A percentile compares a stretch with the other conserved stretches of the same genome.
phyloP scores from a whole-genome alignment of 2,113 vertebrate genomes.

The Paramormyrops kingsleyae region DNA sequence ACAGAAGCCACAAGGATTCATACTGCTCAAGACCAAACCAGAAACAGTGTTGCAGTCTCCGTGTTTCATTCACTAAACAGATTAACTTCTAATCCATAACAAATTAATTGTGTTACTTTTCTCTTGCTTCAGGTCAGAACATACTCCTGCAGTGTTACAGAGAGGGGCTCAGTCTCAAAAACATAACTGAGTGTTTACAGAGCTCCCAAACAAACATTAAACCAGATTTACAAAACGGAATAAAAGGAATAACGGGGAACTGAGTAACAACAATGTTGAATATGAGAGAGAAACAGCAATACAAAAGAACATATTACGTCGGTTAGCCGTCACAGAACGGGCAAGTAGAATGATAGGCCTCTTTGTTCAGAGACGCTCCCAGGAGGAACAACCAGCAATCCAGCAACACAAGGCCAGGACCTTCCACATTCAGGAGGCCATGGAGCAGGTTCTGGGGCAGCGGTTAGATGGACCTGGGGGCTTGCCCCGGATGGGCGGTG shows the following conservation, averaged over 20 bases:
- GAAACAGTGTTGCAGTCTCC: background rate
- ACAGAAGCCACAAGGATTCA: background rate
- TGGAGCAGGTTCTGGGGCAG: conserved; percentile 51
- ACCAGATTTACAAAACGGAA: background rate
- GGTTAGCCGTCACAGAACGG: background rate
- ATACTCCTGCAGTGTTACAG: background rate
- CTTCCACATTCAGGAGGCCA: conserved; percentile 40
- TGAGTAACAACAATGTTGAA: background rate
- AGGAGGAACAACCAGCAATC: background rate
- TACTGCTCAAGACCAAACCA: background rate
- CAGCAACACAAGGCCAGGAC: background rate
- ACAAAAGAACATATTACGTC: background rate
- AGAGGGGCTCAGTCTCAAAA: background rate
- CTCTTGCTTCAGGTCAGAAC: background rate
- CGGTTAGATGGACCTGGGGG: background rate
- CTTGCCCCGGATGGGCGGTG: conserved; percentile 54
- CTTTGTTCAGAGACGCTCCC: background rate
- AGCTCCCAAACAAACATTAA: background rate
- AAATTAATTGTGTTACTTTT: background rate
- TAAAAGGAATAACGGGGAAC: background rate
- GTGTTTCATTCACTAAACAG: background rate
- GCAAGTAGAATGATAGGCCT: background rate
- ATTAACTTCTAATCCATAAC: background rate
- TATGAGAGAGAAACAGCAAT: background rate
- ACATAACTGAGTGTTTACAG: background rate